A percentile compares a stretch with the other conserved stretches of the same genome.
phyloP scores from a whole-genome alignment of 2,797 vertebrate genomes.

The Sparus aurata region DNA sequence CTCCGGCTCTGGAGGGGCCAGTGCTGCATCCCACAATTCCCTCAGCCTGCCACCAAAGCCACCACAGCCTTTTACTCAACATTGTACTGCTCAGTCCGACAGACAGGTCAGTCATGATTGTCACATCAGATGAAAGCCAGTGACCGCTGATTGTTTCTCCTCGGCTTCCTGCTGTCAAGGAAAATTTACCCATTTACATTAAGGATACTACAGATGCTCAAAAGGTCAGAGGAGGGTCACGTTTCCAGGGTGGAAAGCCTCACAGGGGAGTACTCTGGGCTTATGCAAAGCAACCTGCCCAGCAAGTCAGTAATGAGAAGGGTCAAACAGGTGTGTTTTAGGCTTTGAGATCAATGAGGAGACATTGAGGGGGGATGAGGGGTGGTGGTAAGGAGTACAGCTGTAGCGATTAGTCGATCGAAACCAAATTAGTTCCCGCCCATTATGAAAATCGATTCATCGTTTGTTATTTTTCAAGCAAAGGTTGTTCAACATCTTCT shows the following conservation, averaged over 20 bases:
- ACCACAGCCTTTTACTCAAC: slow-evolving; percentile 57
- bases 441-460: too few species aligned
- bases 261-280: slow-evolving; percentile 21
- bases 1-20: slow-evolving; percentile 31
- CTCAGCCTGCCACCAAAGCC: slow-evolving; percentile 24
- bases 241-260: slow-evolving; percentile 37
- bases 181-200: slow-evolving; percentile 39
- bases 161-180: slow-evolving; percentile 59
- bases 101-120: slow-evolving; percentile 67
- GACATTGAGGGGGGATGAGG: too few species aligned
- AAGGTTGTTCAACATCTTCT: too few species aligned
- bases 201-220: slow-evolving; percentile 38
- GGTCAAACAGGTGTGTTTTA: slow-evolving; percentile 35
- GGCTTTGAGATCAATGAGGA: slow-evolving; percentile 15
- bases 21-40: slow-evolving; percentile 50
- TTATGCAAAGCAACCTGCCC: slow-evolving; percentile 58
- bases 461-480: too few species aligned
- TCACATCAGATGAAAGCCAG: slow-evolving; percentile 68
- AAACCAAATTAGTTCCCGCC: too few species aligned
- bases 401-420: too few species aligned
- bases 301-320: slow-evolving; percentile 33
- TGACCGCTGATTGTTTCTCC: slow-evolving; percentile 45
- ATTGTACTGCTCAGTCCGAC: slow-evolving; percentile 58
- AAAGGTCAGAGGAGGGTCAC: slow-evolving; percentile 44
- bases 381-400: too few species aligned